Percentiles rank a stretch among this genome's conserved stretches.
phyloP scores from a whole-genome alignment of 1,140 invertebrate genomes.

The Ips nitidus region DNA sequence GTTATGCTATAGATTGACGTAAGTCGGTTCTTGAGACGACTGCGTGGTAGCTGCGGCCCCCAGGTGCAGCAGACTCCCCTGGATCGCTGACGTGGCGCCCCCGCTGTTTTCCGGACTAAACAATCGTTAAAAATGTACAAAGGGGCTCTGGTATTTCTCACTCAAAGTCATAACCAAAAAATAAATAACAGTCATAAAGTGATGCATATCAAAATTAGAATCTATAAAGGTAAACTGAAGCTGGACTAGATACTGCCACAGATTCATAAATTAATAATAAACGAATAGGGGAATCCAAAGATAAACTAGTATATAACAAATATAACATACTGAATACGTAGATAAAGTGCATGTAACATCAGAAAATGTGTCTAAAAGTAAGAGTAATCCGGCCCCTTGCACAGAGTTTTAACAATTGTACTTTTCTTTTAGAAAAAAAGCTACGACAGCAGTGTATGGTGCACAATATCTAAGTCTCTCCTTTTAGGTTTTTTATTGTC shows the following conservation, averaged over 20 bases:
- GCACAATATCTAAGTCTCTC: constrained; percentile 47
- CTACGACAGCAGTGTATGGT: constrained; percentile 51
- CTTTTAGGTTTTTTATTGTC: constrained; percentile 45
- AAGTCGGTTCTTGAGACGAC: constrained; percentile 86
- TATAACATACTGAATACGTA: constrained; percentile 37
- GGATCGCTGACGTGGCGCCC: constrained; percentile 61
- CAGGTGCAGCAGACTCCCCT: constrained; percentile 53
- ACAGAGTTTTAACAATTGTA: constrained; percentile 51
- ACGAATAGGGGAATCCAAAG: neutral
- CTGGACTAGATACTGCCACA: constrained; percentile 8
- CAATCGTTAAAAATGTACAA: constrained; percentile 52
- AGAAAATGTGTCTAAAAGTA: constrained; percentile 56
- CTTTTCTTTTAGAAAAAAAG: constrained; percentile 1
- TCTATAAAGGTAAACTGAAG: constrained; percentile 22
- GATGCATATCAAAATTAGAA: constrained; percentile 38
- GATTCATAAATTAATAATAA: constrained; percentile 23
- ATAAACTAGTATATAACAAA: constrained; percentile 27
- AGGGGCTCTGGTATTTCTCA: constrained; percentile 37
- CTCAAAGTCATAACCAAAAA: constrained; percentile 22
- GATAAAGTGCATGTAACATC: constrained; percentile 45
- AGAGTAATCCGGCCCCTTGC: constrained; percentile 44
- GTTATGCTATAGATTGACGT: constrained; percentile 89
- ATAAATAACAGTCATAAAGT: constrained; percentile 33
- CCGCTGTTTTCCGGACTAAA: constrained; percentile 61
- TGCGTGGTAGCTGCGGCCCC: constrained; percentile 62